phyloP scores from a whole-genome alignment of 2,888 invertebrate genomes.

The Sinopyrophorus schimmeli region DNA sequence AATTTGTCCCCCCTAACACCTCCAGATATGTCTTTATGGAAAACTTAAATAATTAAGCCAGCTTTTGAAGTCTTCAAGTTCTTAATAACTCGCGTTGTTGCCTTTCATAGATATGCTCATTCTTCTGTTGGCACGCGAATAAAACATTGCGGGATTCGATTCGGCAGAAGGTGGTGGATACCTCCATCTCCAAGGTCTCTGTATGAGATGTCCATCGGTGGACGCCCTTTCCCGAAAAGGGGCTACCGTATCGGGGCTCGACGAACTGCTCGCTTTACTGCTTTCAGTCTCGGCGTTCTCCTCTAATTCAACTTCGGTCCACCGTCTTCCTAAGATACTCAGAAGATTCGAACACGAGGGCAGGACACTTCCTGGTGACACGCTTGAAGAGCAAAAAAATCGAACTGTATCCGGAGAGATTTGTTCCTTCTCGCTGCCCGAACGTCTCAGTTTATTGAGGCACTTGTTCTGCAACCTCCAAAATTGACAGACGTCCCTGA shows the following conservation, averaged over 20 bases:
- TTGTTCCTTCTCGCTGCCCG: constrained; percentile 62
- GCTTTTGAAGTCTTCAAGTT: neutral
- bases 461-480: constrained; percentile 75
- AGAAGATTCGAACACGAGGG: constrained; percentile 43
- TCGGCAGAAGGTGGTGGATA: constrained; percentile 57
- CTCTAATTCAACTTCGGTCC: constrained; percentile 66
- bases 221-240: constrained; percentile 77
- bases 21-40: too few species aligned
- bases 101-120: constrained; percentile 81
- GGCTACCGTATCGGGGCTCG: constrained; percentile 48
- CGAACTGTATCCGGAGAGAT: constrained; percentile 58
- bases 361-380: constrained; percentile 47
- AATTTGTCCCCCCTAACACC: too few species aligned
- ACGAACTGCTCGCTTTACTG: constrained; percentile 42
- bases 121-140: constrained; percentile 62
- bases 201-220: constrained; percentile 68
- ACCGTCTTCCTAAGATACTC: constrained; percentile 58
- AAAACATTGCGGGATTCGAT: constrained; percentile 45
- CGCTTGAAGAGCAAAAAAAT: constrained; percentile 53
- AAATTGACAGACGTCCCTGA: constrained; percentile 74
- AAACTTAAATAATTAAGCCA: constrained; percentile 15
- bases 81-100: constrained; percentile 60
- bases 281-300: constrained; percentile 61
- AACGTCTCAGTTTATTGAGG: constrained; percentile 62
- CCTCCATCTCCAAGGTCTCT: constrained; percentile 64